Conservation (phyloP, 2,888 invertebrate genomes). For the Desoria tigrina region DNA sequence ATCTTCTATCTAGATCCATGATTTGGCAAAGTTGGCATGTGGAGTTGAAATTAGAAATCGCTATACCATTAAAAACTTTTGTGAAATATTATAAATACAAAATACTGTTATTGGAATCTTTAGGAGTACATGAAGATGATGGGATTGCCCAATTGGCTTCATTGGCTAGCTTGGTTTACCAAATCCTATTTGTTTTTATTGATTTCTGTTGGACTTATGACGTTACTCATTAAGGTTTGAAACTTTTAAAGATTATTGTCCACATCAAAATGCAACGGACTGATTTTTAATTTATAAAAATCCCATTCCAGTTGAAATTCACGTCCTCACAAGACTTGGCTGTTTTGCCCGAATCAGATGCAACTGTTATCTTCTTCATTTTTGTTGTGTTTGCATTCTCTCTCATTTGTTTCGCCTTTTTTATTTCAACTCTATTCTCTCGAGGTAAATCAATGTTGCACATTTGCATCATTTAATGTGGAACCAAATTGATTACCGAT, state of each 20-base stretch:
- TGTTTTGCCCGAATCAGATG: slow-evolving; percentile 70
- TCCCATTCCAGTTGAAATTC: slow-evolving; percentile 30
- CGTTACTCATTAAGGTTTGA: slow-evolving; percentile 36
- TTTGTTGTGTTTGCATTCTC: slow-evolving; percentile 70
- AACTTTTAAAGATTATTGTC: background rate
- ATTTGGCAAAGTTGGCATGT: too few species aligned
- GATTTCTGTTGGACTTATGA: slow-evolving; percentile 61
- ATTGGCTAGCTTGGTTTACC: slow-evolving; percentile 84
- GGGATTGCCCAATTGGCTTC: slow-evolving; percentile 78
- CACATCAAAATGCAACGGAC: background rate
- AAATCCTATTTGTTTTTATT: slow-evolving; percentile 71
- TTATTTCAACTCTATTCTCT: slow-evolving; percentile 76
- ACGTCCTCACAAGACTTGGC: slow-evolving; percentile 57
- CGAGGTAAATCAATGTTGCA: slow-evolving; percentile 64
- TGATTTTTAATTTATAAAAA: background rate
- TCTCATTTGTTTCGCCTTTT: slow-evolving; percentile 75
- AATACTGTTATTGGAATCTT: background rate
- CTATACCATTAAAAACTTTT: too few species aligned
- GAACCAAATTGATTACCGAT: too few species aligned
- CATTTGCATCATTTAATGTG: background rate
- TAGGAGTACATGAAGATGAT: slow-evolving; percentile 91
- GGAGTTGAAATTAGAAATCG: too few species aligned
- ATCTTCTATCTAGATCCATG: background rate
- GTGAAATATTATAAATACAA: too few species aligned
- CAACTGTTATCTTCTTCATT: slow-evolving; percentile 69